phyloP scores from a whole-genome alignment of 2,113 vertebrate species.

The Numenius arquata region DNA sequence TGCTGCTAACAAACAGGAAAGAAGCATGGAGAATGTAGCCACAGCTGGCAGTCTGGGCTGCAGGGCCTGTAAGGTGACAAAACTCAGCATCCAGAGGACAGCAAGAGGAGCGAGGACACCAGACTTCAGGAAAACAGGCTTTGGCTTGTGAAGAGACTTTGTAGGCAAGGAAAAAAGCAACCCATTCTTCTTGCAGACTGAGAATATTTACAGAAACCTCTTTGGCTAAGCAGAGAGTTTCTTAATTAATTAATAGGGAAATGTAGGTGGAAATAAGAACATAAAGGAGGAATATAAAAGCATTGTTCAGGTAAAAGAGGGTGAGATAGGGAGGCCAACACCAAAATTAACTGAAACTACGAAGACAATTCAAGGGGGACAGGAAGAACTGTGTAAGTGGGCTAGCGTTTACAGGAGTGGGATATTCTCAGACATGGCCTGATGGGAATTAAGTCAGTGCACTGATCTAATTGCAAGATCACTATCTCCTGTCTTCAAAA shows the following conservation, averaged over 20 bases:
- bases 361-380: not conserved
- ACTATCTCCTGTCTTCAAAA: not conserved
- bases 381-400: not conserved
- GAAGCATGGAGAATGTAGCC: not conserved
- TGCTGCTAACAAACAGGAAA: not conserved
- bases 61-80: not conserved
- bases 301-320: not conserved
- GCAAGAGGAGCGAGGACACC: not conserved
- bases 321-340: not conserved
- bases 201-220: not conserved
- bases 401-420: not conserved
- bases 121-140: not conserved
- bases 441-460: not conserved
- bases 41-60: not conserved
- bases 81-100: not conserved
- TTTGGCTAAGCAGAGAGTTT: not conserved
- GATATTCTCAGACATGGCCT: not conserved
- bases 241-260: not conserved
- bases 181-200: not conserved
- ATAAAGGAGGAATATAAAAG: not conserved
- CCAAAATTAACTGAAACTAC: not conserved
- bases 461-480: not conserved
- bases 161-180: not conserved
- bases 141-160: not conserved
- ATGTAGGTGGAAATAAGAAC: not conserved